phyloP scores from a whole-genome alignment of 2,888 invertebrate species.

The Polymixis flavicincta region DNA sequence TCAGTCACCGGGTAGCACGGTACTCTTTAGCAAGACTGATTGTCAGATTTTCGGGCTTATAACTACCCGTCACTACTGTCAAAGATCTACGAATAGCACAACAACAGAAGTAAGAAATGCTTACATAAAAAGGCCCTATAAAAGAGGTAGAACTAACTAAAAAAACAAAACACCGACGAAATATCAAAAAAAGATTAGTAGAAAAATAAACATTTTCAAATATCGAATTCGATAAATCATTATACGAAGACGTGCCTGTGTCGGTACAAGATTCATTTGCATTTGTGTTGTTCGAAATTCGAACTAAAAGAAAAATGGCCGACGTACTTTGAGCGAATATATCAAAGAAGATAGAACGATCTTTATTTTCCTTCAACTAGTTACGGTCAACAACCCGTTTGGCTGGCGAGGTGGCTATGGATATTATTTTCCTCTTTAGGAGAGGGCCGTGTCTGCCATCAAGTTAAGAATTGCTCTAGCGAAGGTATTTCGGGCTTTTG shows the following conservation, averaged over 20 bases:
- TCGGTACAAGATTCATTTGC: slow-evolving; percentile 60
- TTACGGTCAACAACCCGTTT: slow-evolving; percentile 49
- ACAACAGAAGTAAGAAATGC: neutral
- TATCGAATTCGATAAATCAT: slow-evolving; percentile 52
- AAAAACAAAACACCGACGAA: slow-evolving; percentile 7
- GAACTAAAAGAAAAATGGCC: slow-evolving; percentile 56
- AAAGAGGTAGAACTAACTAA: neutral
- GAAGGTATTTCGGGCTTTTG: slow-evolving; percentile 14
- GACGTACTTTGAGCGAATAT: slow-evolving; percentile 42
- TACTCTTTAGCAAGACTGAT: neutral
- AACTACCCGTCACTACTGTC: neutral
- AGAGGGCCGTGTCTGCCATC: slow-evolving; percentile 14
- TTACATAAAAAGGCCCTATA: neutral
- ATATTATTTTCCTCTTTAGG: slow-evolving; percentile 50
- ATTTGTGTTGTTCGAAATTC: slow-evolving; percentile 54
- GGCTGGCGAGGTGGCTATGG: slow-evolving; percentile 40
- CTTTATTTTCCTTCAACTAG: slow-evolving; percentile 38
- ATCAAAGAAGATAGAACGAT: slow-evolving; percentile 45
- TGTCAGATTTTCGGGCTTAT: neutral
- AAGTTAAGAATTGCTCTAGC: slow-evolving; percentile 31
- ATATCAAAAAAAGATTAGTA: slow-evolving; percentile 18
- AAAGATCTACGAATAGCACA: neutral
- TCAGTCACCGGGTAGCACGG: neutral
- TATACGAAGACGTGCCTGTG: slow-evolving; percentile 26
- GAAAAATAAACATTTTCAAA: slow-evolving; percentile 52